Evolutionary conservation across 2,888 invertebrate genomes (phyloP).

Genomic region (Dromius quadrimaculatus): DNA sequence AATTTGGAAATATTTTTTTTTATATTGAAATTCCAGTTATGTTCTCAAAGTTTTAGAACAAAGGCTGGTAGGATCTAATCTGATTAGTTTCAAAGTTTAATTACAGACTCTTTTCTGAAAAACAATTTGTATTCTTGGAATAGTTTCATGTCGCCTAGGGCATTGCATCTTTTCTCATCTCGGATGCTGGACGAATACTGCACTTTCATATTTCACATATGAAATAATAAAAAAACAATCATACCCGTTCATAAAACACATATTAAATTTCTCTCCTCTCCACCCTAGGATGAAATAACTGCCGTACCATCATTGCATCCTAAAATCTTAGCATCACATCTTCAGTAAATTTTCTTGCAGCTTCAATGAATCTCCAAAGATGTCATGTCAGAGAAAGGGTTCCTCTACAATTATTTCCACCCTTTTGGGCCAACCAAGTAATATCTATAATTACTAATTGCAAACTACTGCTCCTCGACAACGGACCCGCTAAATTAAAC

Average conservation of each 20-base stretch:
- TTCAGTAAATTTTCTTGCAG: too few relatives aligned
- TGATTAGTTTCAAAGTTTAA: slow-evolving; percentile 31
- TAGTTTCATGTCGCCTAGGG: slow-evolving; percentile 21
- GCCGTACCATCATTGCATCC: too few relatives aligned
- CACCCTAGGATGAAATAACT: too few relatives aligned
- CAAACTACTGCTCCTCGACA: slow-evolving; percentile 43
- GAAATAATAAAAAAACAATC: too few relatives aligned
- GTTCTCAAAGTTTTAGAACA: too few relatives aligned
- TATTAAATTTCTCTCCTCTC: too few relatives aligned
- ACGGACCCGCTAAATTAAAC: slow-evolving; percentile 51
- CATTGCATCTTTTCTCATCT: slow-evolving; percentile 17
- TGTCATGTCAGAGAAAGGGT: not conserved
- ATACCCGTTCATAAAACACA: too few relatives aligned
- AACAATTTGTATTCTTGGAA: slow-evolving; percentile 21
- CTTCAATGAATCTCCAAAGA: not conserved
- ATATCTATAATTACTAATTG: slow-evolving; percentile 51
- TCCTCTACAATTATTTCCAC: not conserved
- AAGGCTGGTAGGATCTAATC: slow-evolving; percentile 3
- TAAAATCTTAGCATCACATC: too few relatives aligned
- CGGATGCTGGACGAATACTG: slow-evolving; percentile 4
- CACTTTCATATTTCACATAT: not conserved
- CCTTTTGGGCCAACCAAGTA: slow-evolving; percentile 22
- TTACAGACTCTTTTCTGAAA: slow-evolving; percentile 22
- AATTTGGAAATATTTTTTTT: too few relatives aligned
- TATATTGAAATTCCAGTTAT: too few relatives aligned